phyloP scores from a whole-genome alignment of 2,888 invertebrate genomes.

The Limulus polyphemus region DNA sequence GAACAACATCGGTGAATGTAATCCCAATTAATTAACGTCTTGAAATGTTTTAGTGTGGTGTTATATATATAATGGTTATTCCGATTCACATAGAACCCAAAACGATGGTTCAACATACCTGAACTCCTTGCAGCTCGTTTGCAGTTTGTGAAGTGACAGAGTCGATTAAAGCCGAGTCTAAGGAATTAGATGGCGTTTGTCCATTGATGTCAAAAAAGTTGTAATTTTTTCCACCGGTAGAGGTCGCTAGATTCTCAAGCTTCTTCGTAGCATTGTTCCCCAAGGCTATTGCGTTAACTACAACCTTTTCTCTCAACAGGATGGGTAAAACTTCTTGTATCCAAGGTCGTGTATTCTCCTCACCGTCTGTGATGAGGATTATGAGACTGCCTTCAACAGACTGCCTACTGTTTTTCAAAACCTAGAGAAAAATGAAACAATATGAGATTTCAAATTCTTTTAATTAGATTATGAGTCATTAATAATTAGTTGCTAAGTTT shows the following conservation, averaged over 20 bases:
- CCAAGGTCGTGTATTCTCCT: conserved; percentile 19
- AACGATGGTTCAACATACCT: conserved; percentile 13
- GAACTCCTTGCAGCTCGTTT: conserved; percentile 24
- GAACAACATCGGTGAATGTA: too few relatives aligned
- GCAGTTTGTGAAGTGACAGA: conserved; percentile 26
- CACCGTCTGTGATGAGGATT: conserved; percentile 25
- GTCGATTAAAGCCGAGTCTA: conserved; percentile 23
- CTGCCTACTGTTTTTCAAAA: too few relatives aligned
- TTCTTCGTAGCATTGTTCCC: conserved; percentile 26
- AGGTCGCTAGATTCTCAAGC: conserved; percentile 21
- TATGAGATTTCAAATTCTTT: too few relatives aligned
- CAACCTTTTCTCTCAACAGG: conserved; percentile 23
- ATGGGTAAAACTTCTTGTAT: conserved; percentile 23
- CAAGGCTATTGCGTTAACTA: conserved; percentile 25
- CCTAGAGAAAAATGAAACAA: too few relatives aligned
- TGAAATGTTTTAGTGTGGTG: too few relatives aligned
- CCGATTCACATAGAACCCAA: too few relatives aligned
- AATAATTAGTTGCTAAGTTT: too few relatives aligned
- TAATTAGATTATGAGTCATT: too few relatives aligned
- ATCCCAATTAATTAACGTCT: too few relatives aligned
- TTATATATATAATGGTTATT: too few relatives aligned
- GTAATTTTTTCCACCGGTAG: conserved; percentile 22
- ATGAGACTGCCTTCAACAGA: conserved; percentile 8
- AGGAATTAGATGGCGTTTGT: conserved; percentile 19
- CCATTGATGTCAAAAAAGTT: conserved; percentile 23